Evolutionary conservation across 2,113 vertebrate species (phyloP), one percentile per base, ranked within the genome.

Genomic region (Pygoscelis antarcticus): DNA sequence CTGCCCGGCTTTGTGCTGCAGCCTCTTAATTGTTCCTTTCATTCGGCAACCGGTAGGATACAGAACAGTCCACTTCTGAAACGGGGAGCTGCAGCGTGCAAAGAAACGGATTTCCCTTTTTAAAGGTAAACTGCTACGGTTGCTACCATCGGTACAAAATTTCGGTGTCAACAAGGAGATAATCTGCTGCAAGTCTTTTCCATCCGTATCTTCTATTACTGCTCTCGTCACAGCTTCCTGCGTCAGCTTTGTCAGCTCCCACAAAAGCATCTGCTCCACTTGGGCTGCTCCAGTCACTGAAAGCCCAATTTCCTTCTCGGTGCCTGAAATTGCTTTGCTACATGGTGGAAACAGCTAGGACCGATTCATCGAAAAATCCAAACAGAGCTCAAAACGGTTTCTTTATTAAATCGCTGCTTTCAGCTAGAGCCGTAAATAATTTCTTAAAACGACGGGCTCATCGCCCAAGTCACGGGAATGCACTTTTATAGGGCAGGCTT

Each of bases 271-370:
- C 90, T 47, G 78, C 69, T 90, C 61, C 46, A 29, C 77, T 93
- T 95, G 86, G 86, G 86, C 95, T 93, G 71, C 85, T 93, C 92
- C 79, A 78, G 46, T 47, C 65, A 9, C 83, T 15, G 47, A 89
- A 86, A 94, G 51, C 65, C 86, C 10, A 1, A 5, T 90, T 95
- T 93, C 88, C 89, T 92, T 58, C 96, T 87, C 34, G 34, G 32
- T 92, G 92, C 29, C 82, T 93, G 92, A 57, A 88, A 85, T 36
- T 22, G 62, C 94, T 81, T 78, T 86, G 72, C 79, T 81, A 20
- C n/a, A 27, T 47, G 74, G 87, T 89, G 25, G 34, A 71, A 95
- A 79, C 88, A 96, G 90, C 94, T 91, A 83, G 90, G 90, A 92
- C 78, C 40, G 83, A 89, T 93, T 94, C 93, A 78, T 86, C 68